These are phyloP conservation scores for Mycetomoellerius zeteki DNA, from an alignment of 1,140 invertebrate species.

Conservation along the genomic window DNA sequence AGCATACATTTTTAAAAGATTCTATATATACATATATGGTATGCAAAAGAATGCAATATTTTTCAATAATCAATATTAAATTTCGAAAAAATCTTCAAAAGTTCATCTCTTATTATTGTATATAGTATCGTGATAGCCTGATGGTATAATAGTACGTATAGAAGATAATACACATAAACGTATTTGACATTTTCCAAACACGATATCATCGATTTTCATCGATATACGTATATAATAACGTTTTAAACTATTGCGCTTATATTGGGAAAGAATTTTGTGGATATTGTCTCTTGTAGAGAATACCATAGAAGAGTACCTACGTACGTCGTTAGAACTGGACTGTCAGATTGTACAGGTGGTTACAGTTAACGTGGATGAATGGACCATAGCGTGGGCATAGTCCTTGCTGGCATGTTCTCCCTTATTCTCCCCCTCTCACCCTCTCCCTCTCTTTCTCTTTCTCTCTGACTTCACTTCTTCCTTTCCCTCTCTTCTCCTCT, in stretches of 20 bases:
- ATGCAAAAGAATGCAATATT: background rate
- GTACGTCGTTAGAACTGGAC: conserved; percentile 77
- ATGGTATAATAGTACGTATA: background rate
- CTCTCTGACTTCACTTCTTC: too few species aligned
- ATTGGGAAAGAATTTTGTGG: background rate
- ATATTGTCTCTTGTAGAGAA: conserved; percentile 27
- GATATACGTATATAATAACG: background rate
- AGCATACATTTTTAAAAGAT: background rate
- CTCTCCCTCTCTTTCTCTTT: background rate
- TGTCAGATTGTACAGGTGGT: conserved; percentile 76
- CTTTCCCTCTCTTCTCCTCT: too few species aligned
- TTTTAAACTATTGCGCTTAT: background rate
- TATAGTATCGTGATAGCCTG: background rate
- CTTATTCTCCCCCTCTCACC: background rate
- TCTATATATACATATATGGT: too few species aligned
- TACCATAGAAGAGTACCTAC: conserved; percentile 45
- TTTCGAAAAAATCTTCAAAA: background rate
- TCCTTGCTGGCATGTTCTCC: conserved; percentile 45
- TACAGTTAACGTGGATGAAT: conserved; percentile 77
- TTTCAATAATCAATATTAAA: background rate
- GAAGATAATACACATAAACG: background rate
- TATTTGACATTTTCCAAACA: background rate
- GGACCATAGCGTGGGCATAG: conserved; percentile 64
- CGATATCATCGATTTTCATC: conserved; percentile 19
- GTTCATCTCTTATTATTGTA: background rate